phyloP scores from a whole-genome alignment of 2,113 vertebrate species.

The Amblyopsis rosae region DNA sequence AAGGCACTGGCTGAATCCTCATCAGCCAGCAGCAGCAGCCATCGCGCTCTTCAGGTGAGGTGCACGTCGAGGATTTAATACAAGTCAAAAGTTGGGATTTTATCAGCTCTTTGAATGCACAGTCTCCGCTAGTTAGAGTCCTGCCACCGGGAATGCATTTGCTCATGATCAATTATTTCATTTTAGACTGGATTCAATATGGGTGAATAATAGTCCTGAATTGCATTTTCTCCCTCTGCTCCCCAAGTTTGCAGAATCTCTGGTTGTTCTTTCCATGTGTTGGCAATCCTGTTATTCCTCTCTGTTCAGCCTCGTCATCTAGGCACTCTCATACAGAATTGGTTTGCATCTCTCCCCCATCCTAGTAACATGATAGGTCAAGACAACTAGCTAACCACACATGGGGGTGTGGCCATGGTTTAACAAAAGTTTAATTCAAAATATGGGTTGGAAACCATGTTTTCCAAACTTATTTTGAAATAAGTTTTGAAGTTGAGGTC shows the following conservation, averaged over 20 bases:
- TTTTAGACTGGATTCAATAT: slow-evolving; percentile 13
- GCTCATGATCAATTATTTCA: background rate
- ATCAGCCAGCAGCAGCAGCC: background rate
- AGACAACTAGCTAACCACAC: background rate
- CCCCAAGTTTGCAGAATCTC: background rate
- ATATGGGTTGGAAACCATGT: too few relatives aligned
- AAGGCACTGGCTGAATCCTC: slow-evolving; percentile 23
- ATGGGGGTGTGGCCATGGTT: slow-evolving; percentile 9
- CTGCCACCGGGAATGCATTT: background rate
- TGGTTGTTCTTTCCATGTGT: slow-evolving; percentile 10
- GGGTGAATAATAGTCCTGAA: background rate
- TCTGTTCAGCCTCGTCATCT: background rate
- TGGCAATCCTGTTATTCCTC: background rate
- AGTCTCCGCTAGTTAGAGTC: slow-evolving; percentile 9
- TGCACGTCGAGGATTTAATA: slow-evolving; percentile 5
- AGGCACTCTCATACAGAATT: slow-evolving; percentile 2
- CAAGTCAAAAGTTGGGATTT: background rate
- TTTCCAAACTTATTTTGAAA: too few relatives aligned
- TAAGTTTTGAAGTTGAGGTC: too few relatives aligned
- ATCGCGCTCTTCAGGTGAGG: slow-evolving; percentile 23
- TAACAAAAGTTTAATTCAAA: too few relatives aligned
- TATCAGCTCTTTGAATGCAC: slow-evolving; percentile 6
- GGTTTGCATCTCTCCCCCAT: background rate
- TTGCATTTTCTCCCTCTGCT: background rate
- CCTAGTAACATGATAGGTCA: background rate